Conservation (phyloP, 2,113 vertebrate genomes). For the Macroglossus sobrinus region DNA sequence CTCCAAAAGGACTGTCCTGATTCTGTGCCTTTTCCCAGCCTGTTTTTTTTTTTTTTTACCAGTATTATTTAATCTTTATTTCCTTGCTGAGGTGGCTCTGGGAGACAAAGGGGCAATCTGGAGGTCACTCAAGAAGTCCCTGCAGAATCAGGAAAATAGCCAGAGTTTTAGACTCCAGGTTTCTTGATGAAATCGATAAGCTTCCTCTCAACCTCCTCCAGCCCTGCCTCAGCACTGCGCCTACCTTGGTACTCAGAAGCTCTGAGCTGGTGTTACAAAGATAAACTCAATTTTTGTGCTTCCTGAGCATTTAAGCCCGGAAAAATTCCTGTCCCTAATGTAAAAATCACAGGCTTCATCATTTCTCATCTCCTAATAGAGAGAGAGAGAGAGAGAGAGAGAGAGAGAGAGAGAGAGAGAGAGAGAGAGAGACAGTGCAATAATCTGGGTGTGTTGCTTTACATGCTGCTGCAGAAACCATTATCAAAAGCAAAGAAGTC, state of each 20-base stretch:
- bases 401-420: no score
- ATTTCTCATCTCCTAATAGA: conserved; percentile 1
- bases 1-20: background rate
- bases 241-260: background rate
- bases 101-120: background rate
- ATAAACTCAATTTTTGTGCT: background rate
- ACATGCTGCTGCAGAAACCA: background rate
- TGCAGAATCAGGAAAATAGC: conserved; percentile 23
- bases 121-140: conserved; percentile 47
- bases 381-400: no score
- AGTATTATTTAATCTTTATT: conserved; percentile 18
- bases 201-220: background rate
- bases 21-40: background rate
- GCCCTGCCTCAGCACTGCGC: background rate
- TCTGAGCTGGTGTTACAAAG: background rate
- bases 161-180: conserved; percentile 29
- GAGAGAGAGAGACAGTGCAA: no score
- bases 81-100: background rate
- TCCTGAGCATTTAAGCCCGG: background rate
- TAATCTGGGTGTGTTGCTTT: background rate
- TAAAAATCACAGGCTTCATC: background rate
- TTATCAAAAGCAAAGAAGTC: background rate
- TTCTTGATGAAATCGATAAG: background rate
- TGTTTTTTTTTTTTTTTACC: background rate
- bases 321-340: background rate